A percentile compares a stretch with the other conserved stretches of the same genome.
Conservation (phyloP, 2,113 vertebrate species). For the Lepisosteus osseus region DNA sequence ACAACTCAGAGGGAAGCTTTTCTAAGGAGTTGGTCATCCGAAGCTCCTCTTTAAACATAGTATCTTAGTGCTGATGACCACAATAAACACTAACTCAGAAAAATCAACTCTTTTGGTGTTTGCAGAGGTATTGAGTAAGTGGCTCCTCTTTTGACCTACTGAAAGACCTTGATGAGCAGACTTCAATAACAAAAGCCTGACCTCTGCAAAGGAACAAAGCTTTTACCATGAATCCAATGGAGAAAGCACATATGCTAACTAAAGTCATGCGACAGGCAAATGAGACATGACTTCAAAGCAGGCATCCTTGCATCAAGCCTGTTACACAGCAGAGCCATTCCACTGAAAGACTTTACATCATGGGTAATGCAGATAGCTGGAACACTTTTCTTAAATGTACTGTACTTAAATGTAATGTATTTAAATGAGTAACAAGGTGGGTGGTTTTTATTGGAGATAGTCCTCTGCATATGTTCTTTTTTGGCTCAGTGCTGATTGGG, state of each 20-base stretch:
- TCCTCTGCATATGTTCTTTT: too few relatives aligned
- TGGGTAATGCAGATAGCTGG: too few relatives aligned
- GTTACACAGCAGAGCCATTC: too few relatives aligned
- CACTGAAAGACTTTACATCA: too few relatives aligned
- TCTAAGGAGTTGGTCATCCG: background rate
- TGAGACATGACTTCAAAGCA: background rate
- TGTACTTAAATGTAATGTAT: too few relatives aligned
- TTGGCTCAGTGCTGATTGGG: too few relatives aligned
- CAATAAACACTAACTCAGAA: background rate
- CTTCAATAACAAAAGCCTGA: background rate
- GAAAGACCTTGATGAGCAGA: background rate
- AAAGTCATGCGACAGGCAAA: background rate
- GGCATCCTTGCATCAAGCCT: too few relatives aligned
- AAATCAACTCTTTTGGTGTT: background rate
- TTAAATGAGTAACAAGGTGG: too few relatives aligned
- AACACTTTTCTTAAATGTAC: too few relatives aligned
- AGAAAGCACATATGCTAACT: background rate
- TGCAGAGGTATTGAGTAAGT: background rate
- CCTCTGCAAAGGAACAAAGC: background rate
- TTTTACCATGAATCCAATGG: background rate
- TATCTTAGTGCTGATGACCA: background rate
- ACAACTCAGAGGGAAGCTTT: background rate
- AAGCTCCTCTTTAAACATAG: constrained; percentile 1
- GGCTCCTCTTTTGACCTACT: background rate
- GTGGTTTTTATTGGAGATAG: too few relatives aligned